Base-by-base conservation (phyloP, 2,797 vertebrate genomes). In the Hapalemur alaotrensis region DNA sequence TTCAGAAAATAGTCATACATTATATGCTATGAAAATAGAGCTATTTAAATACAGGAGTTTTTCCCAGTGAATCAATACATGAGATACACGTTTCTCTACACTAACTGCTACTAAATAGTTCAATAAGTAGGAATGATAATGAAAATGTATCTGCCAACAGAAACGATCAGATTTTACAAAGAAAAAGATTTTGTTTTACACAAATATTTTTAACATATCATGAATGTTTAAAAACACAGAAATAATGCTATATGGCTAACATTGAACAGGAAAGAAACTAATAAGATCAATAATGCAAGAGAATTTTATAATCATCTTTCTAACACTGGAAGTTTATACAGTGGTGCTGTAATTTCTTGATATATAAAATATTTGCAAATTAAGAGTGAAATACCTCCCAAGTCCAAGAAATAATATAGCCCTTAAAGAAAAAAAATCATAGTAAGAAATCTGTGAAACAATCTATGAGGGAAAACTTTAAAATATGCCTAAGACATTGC, bases 361-460 rank as follows among this genome's bases (percentile, higher is more conserved):
- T 91, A 85, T 82, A 72, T 89, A 97, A 96, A 96, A 79, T 97
- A 80, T 83, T 4, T 38, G 63, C 75, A 95, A 75, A 65, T 82
- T 86, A 97, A 8, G 10, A 98, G 97, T 95, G 93, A 96, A 98
- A 73, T 89, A 84, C 57, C 83, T 94, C 41, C 30, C 35, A 89
- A 73, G 57, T 73, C 25, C 20, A 94, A 73, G 10, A 90, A 89
- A 81, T 70, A 14, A 59, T 15, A 95, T 1, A 92, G 84, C 72
- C 72, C 87, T 97, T 97, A 94, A 38, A 97, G 93, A 96, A 91
- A 96, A 97, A 93, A 84, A 82, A 25, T 54, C 2, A 20, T 89
- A 89, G 73, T 72, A 78, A 82, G 28, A 97, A 97, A 91, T 75
- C 80, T 97, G 52, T 97, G 94, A 98, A 95, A 96, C 92, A 97